A percentile compares a stretch with the other conserved stretches of the same genome.
These are phyloP conservation scores for Aricia agestis DNA, from an alignment of 1,140 invertebrate genomes.

Conservation along the genomic window DNA sequence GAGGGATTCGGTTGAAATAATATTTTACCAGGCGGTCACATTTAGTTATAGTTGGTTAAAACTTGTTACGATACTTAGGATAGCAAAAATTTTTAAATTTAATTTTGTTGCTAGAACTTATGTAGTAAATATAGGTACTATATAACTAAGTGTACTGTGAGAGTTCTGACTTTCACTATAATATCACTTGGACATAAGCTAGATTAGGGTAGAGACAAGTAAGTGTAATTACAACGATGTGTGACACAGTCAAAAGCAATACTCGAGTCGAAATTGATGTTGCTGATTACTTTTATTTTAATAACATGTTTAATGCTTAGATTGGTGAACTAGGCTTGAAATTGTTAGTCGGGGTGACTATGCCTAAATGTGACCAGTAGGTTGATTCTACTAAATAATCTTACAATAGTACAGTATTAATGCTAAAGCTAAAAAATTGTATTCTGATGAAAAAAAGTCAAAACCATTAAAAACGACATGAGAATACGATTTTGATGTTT, in stretches of 20 bases:
- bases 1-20: not conserved
- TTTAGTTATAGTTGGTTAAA: not conserved
- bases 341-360: not conserved
- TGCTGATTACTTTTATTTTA: not conserved
- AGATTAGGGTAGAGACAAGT: not conserved
- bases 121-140: not conserved
- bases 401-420: no score
- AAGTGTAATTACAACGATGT: not conserved
- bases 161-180: not conserved
- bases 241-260: not conserved
- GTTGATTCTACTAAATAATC: no score
- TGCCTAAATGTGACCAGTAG: not conserved
- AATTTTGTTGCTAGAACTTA: not conserved
- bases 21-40: conserved; percentile 2
- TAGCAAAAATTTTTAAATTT: conserved; percentile 10
- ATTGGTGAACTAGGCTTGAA: not conserved
- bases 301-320: not conserved
- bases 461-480: no score
- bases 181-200: not conserved
- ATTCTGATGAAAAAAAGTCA: no score
- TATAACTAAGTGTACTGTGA: not conserved
- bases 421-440: no score
- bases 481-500: no score
- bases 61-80: conserved; percentile 5
- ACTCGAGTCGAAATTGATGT: not conserved